Conservation (phyloP, 2,797 vertebrate species). For the Erethizon dorsatum region DNA sequence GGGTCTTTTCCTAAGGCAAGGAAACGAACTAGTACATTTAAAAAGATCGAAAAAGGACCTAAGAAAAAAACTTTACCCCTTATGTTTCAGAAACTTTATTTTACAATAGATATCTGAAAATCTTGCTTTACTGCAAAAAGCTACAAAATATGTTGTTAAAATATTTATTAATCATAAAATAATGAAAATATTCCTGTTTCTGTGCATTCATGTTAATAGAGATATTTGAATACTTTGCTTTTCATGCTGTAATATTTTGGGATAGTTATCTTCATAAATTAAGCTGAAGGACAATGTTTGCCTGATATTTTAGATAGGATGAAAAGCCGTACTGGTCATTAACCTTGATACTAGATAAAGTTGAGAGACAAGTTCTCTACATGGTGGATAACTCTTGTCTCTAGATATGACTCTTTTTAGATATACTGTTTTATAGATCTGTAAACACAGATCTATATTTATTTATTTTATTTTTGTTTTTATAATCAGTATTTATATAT, state of each 20-base stretch:
- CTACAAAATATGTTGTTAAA: constrained; percentile 11
- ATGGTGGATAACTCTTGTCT: background rate
- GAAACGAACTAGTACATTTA: constrained; percentile 19
- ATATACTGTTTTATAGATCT: background rate
- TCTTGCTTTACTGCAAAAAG: constrained; percentile 2
- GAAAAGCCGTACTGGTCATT: background rate
- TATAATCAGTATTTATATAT: background rate
- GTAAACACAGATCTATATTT: background rate
- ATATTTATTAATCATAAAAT: constrained; percentile 46
- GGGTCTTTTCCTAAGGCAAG: background rate
- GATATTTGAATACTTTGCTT: constrained; percentile 23
- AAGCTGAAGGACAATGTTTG: background rate
- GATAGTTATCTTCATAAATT: constrained; percentile 3
- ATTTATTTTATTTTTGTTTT: constrained; percentile 46
- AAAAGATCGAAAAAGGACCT: background rate
- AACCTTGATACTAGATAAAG: background rate
- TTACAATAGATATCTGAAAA: background rate
- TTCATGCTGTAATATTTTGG: background rate
- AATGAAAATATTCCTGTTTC: background rate
- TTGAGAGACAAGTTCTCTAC: background rate
- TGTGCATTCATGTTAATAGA: constrained; percentile 10
- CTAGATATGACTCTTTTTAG: constrained; percentile 29
- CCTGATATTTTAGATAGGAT: background rate
- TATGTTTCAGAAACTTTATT: constrained; percentile 21
- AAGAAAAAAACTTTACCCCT: background rate